These are phyloP conservation scores for Nothobranchius kuhntae DNA, from an alignment of 2,113 vertebrate species.

Conservation along the genomic window DNA sequence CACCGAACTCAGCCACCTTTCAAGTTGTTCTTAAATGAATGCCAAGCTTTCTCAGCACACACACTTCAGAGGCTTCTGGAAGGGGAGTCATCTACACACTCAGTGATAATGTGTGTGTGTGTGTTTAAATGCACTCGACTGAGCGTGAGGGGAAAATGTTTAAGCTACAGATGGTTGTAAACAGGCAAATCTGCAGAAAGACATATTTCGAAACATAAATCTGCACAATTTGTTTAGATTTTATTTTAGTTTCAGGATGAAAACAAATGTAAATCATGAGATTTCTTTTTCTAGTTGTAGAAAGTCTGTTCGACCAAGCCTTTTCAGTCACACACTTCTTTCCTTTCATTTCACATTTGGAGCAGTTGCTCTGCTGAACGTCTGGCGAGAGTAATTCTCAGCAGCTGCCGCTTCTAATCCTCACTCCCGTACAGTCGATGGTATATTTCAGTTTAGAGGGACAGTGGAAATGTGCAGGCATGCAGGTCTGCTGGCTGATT, in stretches of 20 bases:
- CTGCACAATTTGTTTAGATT: background rate
- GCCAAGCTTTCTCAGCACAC: background rate
- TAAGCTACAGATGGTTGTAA: background rate
- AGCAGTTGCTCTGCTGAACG: constrained; percentile 15
- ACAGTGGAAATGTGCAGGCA: constrained; percentile 33
- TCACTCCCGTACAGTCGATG: constrained; percentile 27
- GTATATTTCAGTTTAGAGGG: constrained; percentile 23
- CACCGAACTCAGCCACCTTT: constrained; percentile 9
- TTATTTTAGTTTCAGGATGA: no score
- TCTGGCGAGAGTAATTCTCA: constrained; percentile 43
- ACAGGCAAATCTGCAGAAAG: background rate
- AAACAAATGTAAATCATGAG: no score
- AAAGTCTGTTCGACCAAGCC: background rate
- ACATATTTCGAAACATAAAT: background rate
- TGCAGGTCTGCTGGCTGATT: constrained; percentile 42
- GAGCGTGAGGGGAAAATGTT: background rate
- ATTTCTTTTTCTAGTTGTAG: no score
- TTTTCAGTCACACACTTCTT: constrained; percentile 26
- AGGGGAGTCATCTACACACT: background rate
- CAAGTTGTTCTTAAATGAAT: constrained; percentile 6
- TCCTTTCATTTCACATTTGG: constrained; percentile 25
- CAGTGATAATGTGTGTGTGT: background rate
- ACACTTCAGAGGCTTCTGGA: background rate
- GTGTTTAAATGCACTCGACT: background rate
- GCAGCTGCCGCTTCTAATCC: constrained; percentile 43